phyloP scores from a whole-genome alignment of 1,140 invertebrate genomes.

The Subanguina moxae region DNA sequence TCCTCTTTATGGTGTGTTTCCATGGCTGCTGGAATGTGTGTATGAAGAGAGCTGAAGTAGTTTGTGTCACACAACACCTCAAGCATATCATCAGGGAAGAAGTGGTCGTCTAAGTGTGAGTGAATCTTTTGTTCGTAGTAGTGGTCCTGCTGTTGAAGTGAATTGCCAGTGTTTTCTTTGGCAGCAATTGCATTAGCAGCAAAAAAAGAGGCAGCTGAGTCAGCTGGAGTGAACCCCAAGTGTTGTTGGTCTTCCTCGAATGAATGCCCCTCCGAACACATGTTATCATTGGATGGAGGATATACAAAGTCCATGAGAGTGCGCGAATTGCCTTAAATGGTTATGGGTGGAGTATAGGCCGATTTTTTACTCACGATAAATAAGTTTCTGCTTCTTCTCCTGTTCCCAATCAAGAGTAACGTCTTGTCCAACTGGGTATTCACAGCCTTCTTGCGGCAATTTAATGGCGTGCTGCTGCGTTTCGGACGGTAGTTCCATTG shows the following conservation, averaged over 20 bases:
- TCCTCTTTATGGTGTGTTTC: too few relatives aligned
- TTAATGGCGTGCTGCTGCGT: not conserved
- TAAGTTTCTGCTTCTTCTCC: too few relatives aligned
- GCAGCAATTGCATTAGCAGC: not conserved
- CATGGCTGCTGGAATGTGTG: too few relatives aligned
- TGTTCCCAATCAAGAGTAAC: not conserved
- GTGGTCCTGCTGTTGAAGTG: too few relatives aligned
- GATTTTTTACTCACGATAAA: not conserved
- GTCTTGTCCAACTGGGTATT: not conserved
- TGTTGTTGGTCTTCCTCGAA: slow-evolving; percentile 14
- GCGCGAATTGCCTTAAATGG: slow-evolving; percentile 30
- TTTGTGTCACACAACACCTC: too few relatives aligned
- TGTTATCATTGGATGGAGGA: slow-evolving; percentile 8
- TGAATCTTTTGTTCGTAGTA: too few relatives aligned
- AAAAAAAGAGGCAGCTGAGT: slow-evolving; percentile 28
- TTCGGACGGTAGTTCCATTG: not conserved
- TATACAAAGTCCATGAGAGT: slow-evolving; percentile 32
- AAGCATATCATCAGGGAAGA: too few relatives aligned
- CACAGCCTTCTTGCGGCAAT: not conserved
- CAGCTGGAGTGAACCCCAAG: slow-evolving; percentile 27
- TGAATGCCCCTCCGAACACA: slow-evolving; percentile 15
- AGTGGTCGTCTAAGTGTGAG: too few relatives aligned
- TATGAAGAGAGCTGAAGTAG: too few relatives aligned
- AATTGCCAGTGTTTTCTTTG: too few relatives aligned
- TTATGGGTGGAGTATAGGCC: not conserved